Base-by-base conservation (phyloP, 2,888 invertebrate genomes). In the Torymus aiolomorphi region DNA sequence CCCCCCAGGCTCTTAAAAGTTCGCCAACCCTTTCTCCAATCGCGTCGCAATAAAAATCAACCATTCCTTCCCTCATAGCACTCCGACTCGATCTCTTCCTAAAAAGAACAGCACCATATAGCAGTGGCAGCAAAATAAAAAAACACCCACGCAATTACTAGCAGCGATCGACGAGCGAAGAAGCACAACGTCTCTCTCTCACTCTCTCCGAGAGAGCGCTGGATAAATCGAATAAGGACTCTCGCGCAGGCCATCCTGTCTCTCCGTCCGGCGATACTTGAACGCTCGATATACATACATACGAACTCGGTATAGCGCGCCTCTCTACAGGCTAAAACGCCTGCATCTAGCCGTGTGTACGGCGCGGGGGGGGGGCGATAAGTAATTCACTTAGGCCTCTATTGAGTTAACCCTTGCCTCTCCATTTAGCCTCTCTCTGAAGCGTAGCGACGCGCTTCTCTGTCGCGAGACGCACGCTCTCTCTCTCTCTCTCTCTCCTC, bases 321-420 rank as follows among this genome's bases (percentile, higher is more conserved):
- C 31, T 31, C 31, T 31, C 31, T 31, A 31, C 31, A 31, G 87
- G 86, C 88, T 86, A 86, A 79, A 88, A 89, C 89, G 89, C 31
- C 31, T 31, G 31, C 88, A 88, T 88, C 87, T 86, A 87, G 88
- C 85, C 87, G 66, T 88, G 87, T 89, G 87, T 86, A 88, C 87
- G 85, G 85, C 61, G 31, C 67, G 52, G 89, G 71, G 51, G 18
- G 67, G 52, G 89, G 88, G 90, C 88, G 89, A 90, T 90, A 89
- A 89, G 88, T 90, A 90, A 90, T 89, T 90, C 89, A 89, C 88
- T 90, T 90, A 90, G 88, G 83, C 82, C 85, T 86, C 86, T 89
- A 90, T 90, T 88, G 89, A 90, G 89, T 90, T 90, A 90, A 90
- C 90, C 89, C 90, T 90, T 90, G 89, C 89, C 88, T 87, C 87